Conservation (phyloP, 2,113 vertebrate genomes). For the Vicugna pacos region DNA sequence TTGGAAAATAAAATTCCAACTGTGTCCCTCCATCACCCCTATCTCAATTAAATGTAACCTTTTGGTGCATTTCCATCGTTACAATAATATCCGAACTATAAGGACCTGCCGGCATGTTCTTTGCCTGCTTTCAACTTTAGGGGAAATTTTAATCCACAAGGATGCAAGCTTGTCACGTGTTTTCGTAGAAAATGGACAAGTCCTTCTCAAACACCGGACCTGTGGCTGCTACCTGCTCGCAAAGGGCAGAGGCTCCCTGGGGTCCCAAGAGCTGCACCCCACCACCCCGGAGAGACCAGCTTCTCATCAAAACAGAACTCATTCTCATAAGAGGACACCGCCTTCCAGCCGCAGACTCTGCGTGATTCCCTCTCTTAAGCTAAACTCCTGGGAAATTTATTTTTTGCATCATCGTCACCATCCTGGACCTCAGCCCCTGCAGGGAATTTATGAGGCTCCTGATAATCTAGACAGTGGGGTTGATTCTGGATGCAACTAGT, state of each 20-base stretch:
- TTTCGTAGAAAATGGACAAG: not conserved
- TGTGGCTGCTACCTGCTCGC: not conserved
- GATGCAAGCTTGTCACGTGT: not conserved
- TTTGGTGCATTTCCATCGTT: not conserved
- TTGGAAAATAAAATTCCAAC: not conserved
- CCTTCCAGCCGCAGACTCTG: not conserved
- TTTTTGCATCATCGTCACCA: not conserved
- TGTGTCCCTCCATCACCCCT: fast-evolving
- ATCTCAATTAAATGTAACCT: too few relatives aligned
- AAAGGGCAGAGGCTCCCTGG: not conserved
- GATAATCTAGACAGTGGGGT: not conserved
- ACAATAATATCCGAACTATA: not conserved
- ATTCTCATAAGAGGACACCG: not conserved
- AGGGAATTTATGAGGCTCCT: not conserved
- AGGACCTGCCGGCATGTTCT: not conserved
- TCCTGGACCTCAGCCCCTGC: not conserved
- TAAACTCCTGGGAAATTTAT: not conserved
- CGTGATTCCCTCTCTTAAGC: not conserved
- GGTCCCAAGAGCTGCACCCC: not conserved
- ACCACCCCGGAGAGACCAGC: not conserved
- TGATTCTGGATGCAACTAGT: not conserved
- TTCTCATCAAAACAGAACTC: not conserved
- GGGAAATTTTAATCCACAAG: not conserved
- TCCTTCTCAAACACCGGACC: not conserved
- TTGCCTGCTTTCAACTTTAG: not conserved